Evolutionary conservation across 2,797 vertebrate species (phyloP).

Genomic region (Oophaga sylvatica): DNA sequence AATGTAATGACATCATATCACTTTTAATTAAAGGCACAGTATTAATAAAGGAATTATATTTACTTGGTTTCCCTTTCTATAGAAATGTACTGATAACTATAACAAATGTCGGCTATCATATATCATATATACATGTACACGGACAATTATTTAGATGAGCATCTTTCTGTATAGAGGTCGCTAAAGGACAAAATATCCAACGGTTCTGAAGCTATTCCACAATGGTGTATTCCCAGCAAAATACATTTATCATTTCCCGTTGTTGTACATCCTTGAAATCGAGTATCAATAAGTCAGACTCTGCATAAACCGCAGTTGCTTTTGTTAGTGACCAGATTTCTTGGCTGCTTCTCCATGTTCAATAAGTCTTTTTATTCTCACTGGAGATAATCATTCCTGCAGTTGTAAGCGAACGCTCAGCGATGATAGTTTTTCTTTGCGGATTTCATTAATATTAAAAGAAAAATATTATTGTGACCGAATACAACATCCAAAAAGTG

Average conservation of each 20-base stretch:
- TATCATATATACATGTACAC: background rate
- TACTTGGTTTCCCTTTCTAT: background rate
- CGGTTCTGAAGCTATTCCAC: background rate
- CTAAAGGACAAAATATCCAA: background rate
- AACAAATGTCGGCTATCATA: too few relatives aligned
- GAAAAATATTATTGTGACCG: background rate
- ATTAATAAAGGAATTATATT: too few relatives aligned
- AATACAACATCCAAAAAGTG: background rate
- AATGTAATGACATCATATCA: too few relatives aligned
- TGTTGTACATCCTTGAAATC: background rate
- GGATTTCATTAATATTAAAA: background rate
- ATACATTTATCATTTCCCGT: background rate
- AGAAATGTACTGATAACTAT: background rate
- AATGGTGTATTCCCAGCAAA: background rate
- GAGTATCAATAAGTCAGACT: conserved; percentile 31
- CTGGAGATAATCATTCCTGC: background rate
- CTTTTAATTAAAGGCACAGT: background rate
- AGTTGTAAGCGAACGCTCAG: background rate
- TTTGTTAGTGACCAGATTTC: background rate
- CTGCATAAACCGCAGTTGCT: background rate
- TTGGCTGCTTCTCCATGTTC: conserved; percentile 3
- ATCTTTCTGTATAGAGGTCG: background rate
- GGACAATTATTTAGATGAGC: background rate
- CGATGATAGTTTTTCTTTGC: background rate
- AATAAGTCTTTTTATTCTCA: background rate